Conservation (phyloP, 2,113 vertebrate genomes). For the Salvelinus sp. region DNA sequence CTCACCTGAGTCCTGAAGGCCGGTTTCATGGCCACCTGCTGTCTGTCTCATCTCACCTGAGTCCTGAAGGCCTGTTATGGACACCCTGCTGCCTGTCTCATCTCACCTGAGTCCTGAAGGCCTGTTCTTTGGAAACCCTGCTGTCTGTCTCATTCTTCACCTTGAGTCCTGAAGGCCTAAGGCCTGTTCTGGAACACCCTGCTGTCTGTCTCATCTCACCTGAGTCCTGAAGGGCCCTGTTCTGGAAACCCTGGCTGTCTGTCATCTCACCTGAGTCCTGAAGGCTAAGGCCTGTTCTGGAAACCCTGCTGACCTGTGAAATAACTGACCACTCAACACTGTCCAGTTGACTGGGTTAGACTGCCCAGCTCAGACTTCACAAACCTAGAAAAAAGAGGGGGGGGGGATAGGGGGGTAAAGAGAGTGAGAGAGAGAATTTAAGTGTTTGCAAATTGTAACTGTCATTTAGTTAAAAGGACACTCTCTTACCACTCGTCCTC, state of each 20-base stretch:
- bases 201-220: conserved; percentile 41
- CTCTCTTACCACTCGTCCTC: background rate
- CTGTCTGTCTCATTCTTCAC: no score
- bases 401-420: background rate
- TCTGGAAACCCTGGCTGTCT: conserved; percentile 58
- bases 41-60: no score
- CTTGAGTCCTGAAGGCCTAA: no score
- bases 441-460: background rate
- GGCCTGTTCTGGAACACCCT: conserved; percentile 69
- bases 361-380: conserved; percentile 72
- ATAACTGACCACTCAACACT: conserved; percentile 85
- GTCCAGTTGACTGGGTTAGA: conserved; percentile 80
- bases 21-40: no score
- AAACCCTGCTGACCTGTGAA: conserved; percentile 83
- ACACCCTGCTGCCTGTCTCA: no score
- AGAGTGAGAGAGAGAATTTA: background rate
- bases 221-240: no score
- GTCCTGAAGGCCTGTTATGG: no score
- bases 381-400: conserved; percentile 54
- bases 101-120: no score
- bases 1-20: no score
- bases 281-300: conserved; percentile 85
- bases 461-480: background rate
- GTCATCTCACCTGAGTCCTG: conserved; percentile 76
- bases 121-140: no score